These are phyloP conservation scores for Sinotaia quadrata DNA, from an alignment of 2,888 invertebrate genomes.

Conservation along the genomic window DNA sequence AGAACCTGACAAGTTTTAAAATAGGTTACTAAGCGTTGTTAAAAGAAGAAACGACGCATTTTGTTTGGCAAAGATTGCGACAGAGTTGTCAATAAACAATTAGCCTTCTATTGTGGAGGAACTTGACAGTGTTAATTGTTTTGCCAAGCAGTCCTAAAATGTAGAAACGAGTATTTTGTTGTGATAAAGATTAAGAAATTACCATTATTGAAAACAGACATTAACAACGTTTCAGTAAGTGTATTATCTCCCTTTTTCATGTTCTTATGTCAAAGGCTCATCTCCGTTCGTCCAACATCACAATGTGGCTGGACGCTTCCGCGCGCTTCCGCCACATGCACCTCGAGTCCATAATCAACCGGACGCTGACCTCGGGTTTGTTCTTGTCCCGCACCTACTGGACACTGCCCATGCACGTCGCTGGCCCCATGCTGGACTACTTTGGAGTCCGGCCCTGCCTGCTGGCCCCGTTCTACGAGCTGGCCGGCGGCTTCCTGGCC, in stretches of 20 bases:
- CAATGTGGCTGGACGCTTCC: slow-evolving; percentile 22
- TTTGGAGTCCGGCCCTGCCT: slow-evolving; percentile 12
- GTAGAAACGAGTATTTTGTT: too few species aligned
- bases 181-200: background rate
- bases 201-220: background rate
- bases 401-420: slow-evolving; percentile 13
- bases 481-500: slow-evolving; percentile 12
- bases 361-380: background rate
- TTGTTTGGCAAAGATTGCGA: too few species aligned
- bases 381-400: background rate
- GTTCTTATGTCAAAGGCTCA: too few species aligned
- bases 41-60: too few species aligned
- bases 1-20: too few species aligned
- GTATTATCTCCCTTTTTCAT: too few species aligned
- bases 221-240: background rate
- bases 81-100: too few species aligned
- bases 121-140: too few species aligned
- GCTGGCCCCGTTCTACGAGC: slow-evolving; percentile 18
- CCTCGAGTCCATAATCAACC: background rate
- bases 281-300: slow-evolving; percentile 1
- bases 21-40: too few species aligned
- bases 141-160: too few species aligned
- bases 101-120: too few species aligned
- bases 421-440: slow-evolving; percentile 10
- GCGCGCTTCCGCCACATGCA: background rate